Conservation (phyloP, 2,888 invertebrate genomes). For the Drosophila austrosaltans region DNA sequence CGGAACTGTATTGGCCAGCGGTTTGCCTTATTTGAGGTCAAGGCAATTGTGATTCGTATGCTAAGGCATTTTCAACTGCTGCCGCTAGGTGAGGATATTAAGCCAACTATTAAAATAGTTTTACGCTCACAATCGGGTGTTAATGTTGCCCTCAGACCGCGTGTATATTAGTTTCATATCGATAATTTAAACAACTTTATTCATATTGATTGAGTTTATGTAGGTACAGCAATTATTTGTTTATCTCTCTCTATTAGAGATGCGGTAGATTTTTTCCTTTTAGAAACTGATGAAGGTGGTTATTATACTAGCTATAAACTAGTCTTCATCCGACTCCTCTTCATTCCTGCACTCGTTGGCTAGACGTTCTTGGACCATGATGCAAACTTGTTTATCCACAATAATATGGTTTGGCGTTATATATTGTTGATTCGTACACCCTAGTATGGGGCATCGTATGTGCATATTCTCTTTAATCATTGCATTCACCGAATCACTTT, state of each 20-base stretch:
- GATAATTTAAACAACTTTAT: neutral
- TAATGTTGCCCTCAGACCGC: conserved; percentile 71
- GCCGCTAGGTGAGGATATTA: conserved; percentile 73
- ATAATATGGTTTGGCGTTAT: conserved; percentile 37
- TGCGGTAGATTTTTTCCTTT: neutral
- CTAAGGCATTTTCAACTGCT: conserved; percentile 75
- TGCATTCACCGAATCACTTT: conserved; percentile 32
- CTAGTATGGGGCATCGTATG: conserved; percentile 50
- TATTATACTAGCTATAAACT: neutral
- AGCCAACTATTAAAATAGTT: conserved; percentile 79
- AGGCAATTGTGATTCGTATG: conserved; percentile 75
- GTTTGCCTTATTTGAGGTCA: conserved; percentile 80
- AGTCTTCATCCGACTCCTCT: neutral
- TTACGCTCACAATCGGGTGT: conserved; percentile 79
- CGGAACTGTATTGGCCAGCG: conserved; percentile 84
- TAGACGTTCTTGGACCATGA: neutral
- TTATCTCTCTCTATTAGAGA: neutral
- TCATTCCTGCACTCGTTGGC: too few relatives aligned
- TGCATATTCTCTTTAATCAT: conserved; percentile 14
- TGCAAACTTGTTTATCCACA: conserved; percentile 17
- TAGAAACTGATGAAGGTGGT: neutral
- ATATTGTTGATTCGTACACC: conserved; percentile 39
- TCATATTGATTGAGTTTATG: neutral
- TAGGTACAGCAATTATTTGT: neutral
- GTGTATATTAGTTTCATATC: conserved; percentile 22